A percentile compares a stretch with the other conserved stretches of the same genome.
Conservation (phyloP, 1,140 invertebrate species). For the Cephus cinctus region DNA sequence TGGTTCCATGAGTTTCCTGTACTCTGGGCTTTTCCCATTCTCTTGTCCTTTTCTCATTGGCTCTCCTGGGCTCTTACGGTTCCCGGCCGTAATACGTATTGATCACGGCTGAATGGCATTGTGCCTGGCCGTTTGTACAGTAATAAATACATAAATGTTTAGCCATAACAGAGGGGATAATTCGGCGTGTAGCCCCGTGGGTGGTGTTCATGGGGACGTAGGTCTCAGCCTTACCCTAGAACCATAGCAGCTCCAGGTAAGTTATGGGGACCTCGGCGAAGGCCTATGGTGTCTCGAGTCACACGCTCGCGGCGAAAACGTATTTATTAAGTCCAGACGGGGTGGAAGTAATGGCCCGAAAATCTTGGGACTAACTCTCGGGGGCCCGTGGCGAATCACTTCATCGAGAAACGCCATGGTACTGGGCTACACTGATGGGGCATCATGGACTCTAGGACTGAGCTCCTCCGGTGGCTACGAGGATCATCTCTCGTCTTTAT, state of each 20-base stretch:
- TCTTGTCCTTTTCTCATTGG: constrained; percentile 12
- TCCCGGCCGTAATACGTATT: constrained; percentile 22
- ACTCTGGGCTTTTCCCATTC: constrained; percentile 11
- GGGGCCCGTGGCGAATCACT: constrained; percentile 24
- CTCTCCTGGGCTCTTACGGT: too few relatives aligned
- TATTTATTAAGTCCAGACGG: too few relatives aligned
- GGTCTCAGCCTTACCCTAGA: too few relatives aligned
- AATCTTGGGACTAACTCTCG: constrained; percentile 5
- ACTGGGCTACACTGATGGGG: too few relatives aligned
- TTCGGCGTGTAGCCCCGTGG: constrained; percentile 28
- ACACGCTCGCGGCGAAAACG: too few relatives aligned
- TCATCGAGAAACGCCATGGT: constrained; percentile 17
- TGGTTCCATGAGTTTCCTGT: constrained; percentile 13
- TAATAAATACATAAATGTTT: constrained; percentile 45
- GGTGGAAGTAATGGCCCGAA: not conserved
- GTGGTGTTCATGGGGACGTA: too few relatives aligned
- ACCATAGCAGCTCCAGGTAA: too few relatives aligned
- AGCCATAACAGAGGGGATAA: constrained; percentile 33
- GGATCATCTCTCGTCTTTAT: too few relatives aligned
- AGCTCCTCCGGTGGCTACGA: too few relatives aligned
- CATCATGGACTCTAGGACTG: too few relatives aligned
- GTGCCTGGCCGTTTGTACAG: constrained; percentile 30
- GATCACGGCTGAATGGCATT: constrained; percentile 27
- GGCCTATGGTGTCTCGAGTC: too few relatives aligned
- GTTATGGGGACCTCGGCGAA: too few relatives aligned